Conservation (phyloP, 1,140 invertebrate genomes). For the Hyposmocoma kahamanoa region DNA sequence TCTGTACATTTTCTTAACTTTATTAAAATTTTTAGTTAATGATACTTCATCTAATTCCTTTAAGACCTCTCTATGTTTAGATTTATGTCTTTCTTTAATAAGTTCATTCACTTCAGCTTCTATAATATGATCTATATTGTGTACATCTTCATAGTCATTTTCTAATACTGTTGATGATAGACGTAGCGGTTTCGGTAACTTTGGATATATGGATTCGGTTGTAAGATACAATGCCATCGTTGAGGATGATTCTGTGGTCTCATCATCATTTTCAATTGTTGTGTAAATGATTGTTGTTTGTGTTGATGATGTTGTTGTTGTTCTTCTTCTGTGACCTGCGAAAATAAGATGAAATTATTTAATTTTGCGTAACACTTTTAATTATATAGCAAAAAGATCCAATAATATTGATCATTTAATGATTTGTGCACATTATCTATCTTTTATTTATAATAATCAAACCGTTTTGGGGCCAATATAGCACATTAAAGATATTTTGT, state of each 20-base stretch:
- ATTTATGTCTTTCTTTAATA: slow-evolving; percentile 42
- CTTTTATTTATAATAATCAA: too few species aligned
- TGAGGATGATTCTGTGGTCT: slow-evolving; percentile 31
- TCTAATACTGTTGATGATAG: slow-evolving; percentile 38
- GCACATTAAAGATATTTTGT: too few species aligned
- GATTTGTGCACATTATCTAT: too few species aligned
- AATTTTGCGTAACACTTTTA: too few species aligned
- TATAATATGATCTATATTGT: slow-evolving; percentile 54
- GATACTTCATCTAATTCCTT: slow-evolving; percentile 46
- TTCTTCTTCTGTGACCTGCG: slow-evolving; percentile 66
- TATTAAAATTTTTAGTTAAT: slow-evolving; percentile 53
- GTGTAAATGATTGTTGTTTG: slow-evolving; percentile 44
- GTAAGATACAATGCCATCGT: slow-evolving; percentile 36
- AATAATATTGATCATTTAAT: too few species aligned
- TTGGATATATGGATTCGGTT: slow-evolving; percentile 37
- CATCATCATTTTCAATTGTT: slow-evolving; percentile 28
- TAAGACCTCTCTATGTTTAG: slow-evolving; percentile 33
- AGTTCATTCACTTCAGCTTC: slow-evolving; percentile 34
- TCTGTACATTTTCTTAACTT: slow-evolving; percentile 70
- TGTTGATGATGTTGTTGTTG: slow-evolving; percentile 51
- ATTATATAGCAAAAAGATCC: too few species aligned
- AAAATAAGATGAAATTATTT: slow-evolving; percentile 7
- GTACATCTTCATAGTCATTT: slow-evolving; percentile 50
- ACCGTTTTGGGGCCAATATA: too few species aligned
- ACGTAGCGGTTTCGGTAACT: slow-evolving; percentile 54